Evolutionary conservation across 2,797 vertebrate genomes (phyloP), one percentile per base, ranked within the genome.

Genomic region (Bovichtus variegatus): DNA sequence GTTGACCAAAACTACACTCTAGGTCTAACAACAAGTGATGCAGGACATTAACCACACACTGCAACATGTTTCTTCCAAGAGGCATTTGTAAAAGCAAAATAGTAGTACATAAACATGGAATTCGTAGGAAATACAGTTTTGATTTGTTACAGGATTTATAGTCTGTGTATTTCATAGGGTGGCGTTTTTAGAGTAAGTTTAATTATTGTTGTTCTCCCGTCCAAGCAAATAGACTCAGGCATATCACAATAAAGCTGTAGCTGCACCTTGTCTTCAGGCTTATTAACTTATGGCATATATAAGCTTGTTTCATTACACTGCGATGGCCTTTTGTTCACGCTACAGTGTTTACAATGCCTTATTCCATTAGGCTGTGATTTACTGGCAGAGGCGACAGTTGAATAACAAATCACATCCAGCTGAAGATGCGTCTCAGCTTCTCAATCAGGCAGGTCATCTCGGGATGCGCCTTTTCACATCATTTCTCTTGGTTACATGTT

Each of bases 381-480:
- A 12, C 57, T 74, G 41, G 59, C 54, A 60, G 47, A 47, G 74
- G 19, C 15, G 10, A 10, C 23, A 18, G 49, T 68, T 78, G 63
- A 70, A 29, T 68, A 62, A 67, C 53, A 29, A 43, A 27, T 40
- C 4, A 19, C 51, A 71, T 67, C 43, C 72, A 73, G n/a, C 40
- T 70, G 53, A 73, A 82, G 76, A 74, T 79, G 67, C 46, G 71
- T 54, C 75, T 68, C 38, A 49, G 60, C 43, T 57, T 80, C 61
- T 3, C 15, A 74, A 53, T 46, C 50, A 68, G 67, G 49, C 19
- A 47, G 71, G 71, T 85, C 82, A 83, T 81, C 54, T 72, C 47
- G 34, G 65, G 47, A 63, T 47, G 13, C 58, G 12, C 50, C 82
- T 87, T 76, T 57, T 84, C 62, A 88, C 73, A 84, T 81, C 82